phyloP scores from a whole-genome alignment of 2,113 vertebrate species.

The Anoura caudifer region DNA sequence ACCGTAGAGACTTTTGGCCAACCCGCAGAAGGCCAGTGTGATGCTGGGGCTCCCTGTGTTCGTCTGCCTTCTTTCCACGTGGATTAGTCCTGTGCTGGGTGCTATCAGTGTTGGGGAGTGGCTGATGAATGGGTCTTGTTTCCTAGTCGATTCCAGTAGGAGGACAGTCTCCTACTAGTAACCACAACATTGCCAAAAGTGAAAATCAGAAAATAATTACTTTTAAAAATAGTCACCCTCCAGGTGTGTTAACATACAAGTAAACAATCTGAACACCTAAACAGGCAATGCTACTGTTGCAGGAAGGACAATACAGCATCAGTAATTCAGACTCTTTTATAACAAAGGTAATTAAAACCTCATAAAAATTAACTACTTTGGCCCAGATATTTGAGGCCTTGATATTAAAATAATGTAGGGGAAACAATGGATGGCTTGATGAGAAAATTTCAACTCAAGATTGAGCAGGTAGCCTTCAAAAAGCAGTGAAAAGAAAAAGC shows the following conservation, averaged over 20 bases:
- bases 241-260: neutral
- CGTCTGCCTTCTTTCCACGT: neutral
- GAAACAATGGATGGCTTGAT: neutral
- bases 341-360: slow-evolving; percentile 8
- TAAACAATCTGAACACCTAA: neutral
- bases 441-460: slow-evolving; percentile 26
- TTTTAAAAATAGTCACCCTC: neutral
- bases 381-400: neutral
- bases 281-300: neutral
- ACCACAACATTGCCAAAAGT: neutral
- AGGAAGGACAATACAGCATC: neutral
- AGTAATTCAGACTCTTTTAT: neutral
- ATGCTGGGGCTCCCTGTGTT: neutral
- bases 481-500: slow-evolving; percentile 37
- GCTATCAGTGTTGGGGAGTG: neutral
- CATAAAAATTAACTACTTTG: slow-evolving; percentile 32
- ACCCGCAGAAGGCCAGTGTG: neutral
- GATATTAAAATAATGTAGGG: neutral
- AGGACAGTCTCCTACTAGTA: neutral
- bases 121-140: neutral
- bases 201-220: neutral
- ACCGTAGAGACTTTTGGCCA: too few relatives aligned
- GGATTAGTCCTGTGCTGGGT: neutral
- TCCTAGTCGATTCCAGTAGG: neutral
- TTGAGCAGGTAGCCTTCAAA: neutral